Percentiles rank a stretch among this genome's conserved stretches.
These are phyloP conservation scores for Amniataba percoides DNA, from an alignment of 2,797 vertebrate genomes.

Conservation along the genomic window DNA sequence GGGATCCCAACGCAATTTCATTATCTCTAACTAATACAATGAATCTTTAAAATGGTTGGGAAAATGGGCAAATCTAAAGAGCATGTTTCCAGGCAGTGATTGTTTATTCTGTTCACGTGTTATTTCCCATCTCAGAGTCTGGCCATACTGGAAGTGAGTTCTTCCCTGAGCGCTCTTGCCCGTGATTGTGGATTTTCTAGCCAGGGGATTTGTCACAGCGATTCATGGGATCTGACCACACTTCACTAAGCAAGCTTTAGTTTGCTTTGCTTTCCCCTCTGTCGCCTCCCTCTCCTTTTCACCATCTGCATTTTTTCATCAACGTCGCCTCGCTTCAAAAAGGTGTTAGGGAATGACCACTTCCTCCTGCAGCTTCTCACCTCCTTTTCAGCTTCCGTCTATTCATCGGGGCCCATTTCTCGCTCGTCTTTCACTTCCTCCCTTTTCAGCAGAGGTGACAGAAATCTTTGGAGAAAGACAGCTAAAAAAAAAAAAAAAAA, in stretches of 20 bases:
- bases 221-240: constrained; percentile 35
- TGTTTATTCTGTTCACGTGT: constrained; percentile 29
- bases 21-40: background rate
- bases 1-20: background rate
- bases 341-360: background rate
- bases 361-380: constrained; percentile 27
- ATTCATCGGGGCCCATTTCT: constrained; percentile 49
- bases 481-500: background rate
- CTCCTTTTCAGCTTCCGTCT: constrained; percentile 37
- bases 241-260: constrained; percentile 49
- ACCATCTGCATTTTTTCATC: constrained; percentile 24
- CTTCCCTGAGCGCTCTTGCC: constrained; percentile 9
- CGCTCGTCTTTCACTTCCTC: constrained; percentile 2
- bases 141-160: background rate
- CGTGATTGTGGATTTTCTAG: constrained; percentile 16
- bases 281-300: constrained; percentile 39
- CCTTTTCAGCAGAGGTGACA: constrained; percentile 45
- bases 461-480: constrained; percentile 41
- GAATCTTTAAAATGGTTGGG: background rate
- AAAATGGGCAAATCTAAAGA: background rate
- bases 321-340: constrained; percentile 19
- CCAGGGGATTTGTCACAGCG: constrained; percentile 31
- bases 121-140: background rate
- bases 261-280: too few relatives aligned
- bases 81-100: background rate